Conservation (phyloP, 2,113 vertebrate genomes). For the Microtus ochrogaster region DNA sequence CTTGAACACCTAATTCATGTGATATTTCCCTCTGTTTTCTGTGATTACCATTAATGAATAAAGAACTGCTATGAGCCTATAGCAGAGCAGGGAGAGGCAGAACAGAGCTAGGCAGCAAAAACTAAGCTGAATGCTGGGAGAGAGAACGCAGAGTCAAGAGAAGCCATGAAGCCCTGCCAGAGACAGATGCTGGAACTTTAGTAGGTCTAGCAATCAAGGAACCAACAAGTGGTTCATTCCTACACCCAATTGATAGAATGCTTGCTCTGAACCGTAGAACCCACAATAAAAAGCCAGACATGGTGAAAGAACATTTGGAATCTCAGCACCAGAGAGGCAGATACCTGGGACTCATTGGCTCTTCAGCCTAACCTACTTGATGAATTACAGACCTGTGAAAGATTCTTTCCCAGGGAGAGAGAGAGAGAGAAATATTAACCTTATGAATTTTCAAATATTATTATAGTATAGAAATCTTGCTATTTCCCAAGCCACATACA, state of each 20-base stretch:
- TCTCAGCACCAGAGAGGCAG: neutral
- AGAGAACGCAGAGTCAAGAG: too few species aligned
- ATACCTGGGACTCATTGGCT: neutral
- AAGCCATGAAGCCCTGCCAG: too few species aligned
- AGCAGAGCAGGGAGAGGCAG: too few species aligned
- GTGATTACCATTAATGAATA: too few species aligned
- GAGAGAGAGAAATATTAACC: neutral
- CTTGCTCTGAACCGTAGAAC: neutral
- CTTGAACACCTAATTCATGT: neutral
- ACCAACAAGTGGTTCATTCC: too few species aligned
- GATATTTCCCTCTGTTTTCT: too few species aligned
- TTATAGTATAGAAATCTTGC: neutral
- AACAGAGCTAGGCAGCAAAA: too few species aligned
- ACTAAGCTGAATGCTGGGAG: too few species aligned
- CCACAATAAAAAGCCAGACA: neutral
- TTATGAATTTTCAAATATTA: neutral
- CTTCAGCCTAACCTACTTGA: neutral
- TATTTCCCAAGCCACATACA: neutral
- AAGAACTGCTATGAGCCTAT: too few species aligned
- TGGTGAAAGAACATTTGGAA: neutral
- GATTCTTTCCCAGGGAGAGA: accelerated
- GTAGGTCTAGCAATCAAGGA: too few species aligned
- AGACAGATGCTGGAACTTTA: accelerated
- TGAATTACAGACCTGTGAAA: neutral
- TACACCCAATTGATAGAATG: neutral